Evolutionary conservation across 2,888 invertebrate species (phyloP).

Genomic region (Abrostola triplasia): DNA sequence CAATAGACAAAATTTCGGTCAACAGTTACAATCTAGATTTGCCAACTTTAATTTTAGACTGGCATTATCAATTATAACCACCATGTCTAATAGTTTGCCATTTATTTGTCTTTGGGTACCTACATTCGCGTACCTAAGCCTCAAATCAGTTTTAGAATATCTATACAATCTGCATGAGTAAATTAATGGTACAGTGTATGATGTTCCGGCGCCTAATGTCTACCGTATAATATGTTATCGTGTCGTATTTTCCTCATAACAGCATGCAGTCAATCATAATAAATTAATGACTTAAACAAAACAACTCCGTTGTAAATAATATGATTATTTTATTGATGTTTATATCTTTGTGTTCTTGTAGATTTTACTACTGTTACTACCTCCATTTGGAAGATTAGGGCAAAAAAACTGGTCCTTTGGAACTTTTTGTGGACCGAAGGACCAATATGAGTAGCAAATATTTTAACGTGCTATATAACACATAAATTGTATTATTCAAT

Average conservation of each 20-base stretch:
- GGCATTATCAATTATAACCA: too few relatives aligned
- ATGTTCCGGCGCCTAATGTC: constrained; percentile 38
- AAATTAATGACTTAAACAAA: constrained; percentile 30
- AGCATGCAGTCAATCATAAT: constrained; percentile 33
- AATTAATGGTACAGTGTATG: constrained; percentile 7
- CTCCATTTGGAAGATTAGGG: not conserved
- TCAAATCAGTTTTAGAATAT: too few relatives aligned
- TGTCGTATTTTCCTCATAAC: constrained; percentile 38
- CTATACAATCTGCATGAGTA: constrained; percentile 12
- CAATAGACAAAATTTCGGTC: too few relatives aligned
- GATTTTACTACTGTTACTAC: not conserved
- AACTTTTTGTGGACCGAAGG: not conserved
- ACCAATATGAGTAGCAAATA: not conserved
- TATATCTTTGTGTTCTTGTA: constrained; percentile 9
- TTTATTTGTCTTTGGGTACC: too few relatives aligned
- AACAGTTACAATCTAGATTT: too few relatives aligned
- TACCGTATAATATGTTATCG: constrained; percentile 44
- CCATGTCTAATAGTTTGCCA: too few relatives aligned
- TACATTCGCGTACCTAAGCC: too few relatives aligned
- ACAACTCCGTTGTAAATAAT: constrained; percentile 29
- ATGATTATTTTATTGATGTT: constrained; percentile 27
- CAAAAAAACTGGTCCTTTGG: not conserved
- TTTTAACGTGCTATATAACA: not conserved
- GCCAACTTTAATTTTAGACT: too few relatives aligned
- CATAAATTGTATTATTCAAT: too few relatives aligned